A percentile compares a stretch with the other conserved stretches of the same genome.
Conservation (phyloP, 2,797 vertebrate species). For the Chelon auratus region DNA sequence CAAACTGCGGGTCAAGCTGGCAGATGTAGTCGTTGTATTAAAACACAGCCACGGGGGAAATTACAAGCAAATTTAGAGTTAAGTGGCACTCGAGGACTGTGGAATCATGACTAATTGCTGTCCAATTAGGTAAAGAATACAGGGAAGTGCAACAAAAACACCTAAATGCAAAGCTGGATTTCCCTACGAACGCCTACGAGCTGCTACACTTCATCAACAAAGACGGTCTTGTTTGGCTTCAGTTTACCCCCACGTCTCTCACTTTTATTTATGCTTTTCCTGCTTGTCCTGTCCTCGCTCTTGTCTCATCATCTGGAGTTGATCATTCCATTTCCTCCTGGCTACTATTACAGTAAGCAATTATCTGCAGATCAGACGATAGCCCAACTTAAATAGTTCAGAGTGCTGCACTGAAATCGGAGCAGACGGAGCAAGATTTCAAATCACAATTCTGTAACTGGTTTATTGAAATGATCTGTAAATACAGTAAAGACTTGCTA, state of each 20-base stretch:
- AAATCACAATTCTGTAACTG: conserved; percentile 83
- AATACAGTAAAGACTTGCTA: too few species aligned
- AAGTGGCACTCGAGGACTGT: conserved; percentile 54
- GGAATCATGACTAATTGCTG: conserved; percentile 44
- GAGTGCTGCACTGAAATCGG: not conserved
- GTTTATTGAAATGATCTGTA: not conserved
- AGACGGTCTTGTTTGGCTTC: too few species aligned
- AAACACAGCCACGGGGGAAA: conserved; percentile 61
- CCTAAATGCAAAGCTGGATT: conserved; percentile 29
- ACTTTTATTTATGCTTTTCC: conserved; percentile 28
- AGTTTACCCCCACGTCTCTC: not conserved
- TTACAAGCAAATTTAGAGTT: conserved; percentile 54
- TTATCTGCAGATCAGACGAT: conserved; percentile 94
- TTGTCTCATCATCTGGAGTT: conserved; percentile 91
- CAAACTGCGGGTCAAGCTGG: conserved; percentile 62
- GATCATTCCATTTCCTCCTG: conserved; percentile 94
- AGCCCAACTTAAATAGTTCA: conserved; percentile 88
- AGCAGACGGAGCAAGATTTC: conserved; percentile 62
- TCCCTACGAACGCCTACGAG: not conserved
- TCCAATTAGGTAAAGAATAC: conserved; percentile 46
- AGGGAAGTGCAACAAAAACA: conserved; percentile 21
- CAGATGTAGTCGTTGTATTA: conserved; percentile 51
- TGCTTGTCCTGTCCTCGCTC: conserved; percentile 44
- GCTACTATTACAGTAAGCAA: conserved; percentile 90
- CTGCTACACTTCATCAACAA: not conserved